phyloP scores from a whole-genome alignment of 2,888 invertebrate genomes.

The Caenorhabditis auriculariae region DNA sequence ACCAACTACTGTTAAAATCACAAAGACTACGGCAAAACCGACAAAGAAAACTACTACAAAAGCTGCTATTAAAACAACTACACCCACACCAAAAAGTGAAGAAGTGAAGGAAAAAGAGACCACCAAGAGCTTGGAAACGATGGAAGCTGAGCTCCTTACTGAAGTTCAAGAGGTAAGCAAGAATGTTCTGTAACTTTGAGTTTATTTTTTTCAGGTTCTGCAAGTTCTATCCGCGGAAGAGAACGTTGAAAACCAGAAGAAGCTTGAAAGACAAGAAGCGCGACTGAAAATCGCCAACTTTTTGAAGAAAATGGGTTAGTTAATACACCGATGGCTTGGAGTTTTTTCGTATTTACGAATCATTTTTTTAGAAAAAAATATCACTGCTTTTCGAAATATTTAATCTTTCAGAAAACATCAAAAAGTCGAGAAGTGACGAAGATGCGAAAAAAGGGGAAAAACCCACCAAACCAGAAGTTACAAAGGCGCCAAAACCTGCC shows the following conservation, averaged over 20 bases:
- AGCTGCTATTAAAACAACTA: too few relatives aligned
- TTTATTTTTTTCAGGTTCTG: conserved; percentile 20
- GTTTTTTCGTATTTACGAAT: too few relatives aligned
- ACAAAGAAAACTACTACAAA: not conserved
- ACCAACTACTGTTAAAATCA: too few relatives aligned
- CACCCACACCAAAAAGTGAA: too few relatives aligned
- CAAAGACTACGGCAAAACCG: conserved; percentile 3
- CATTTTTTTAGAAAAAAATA: not conserved
- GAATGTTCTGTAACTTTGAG: conserved; percentile 1
- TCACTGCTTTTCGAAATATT: conserved; percentile 11
- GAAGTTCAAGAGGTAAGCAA: conserved; percentile 16
- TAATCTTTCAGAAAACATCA: conserved; percentile 10
- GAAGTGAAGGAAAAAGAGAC: conserved; percentile 15
- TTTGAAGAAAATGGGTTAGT: conserved; percentile 23
- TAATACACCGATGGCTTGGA: too few relatives aligned
- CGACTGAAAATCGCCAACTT: conserved; percentile 23
- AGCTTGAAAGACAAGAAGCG: conserved; percentile 22
- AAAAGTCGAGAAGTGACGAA: conserved; percentile 5
- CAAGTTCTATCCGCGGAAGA: conserved; percentile 25
- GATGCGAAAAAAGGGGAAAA: conserved; percentile 3
- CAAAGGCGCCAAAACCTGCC: too few relatives aligned
- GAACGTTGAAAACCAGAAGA: conserved; percentile 18
- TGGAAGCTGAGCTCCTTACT: too few relatives aligned
- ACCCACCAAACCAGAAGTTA: not conserved
- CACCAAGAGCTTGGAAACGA: too few relatives aligned